Conservation (phyloP, 2,113 vertebrate genomes). For the Microcebus jonahi region DNA sequence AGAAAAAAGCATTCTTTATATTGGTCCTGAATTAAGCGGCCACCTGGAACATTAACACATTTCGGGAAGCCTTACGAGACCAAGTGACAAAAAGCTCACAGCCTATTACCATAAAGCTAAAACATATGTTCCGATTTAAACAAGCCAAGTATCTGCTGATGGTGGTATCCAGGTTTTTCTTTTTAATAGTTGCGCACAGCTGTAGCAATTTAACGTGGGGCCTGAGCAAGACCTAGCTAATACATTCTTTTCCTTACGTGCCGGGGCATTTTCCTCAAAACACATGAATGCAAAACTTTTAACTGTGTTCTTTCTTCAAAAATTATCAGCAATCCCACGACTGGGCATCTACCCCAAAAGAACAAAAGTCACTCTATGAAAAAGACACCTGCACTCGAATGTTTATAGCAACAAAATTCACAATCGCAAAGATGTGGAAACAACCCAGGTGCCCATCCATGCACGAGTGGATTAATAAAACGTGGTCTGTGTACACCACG, state of each 20-base stretch:
- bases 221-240: slow-evolving; percentile 42
- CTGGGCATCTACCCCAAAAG: too few species aligned
- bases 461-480: too few species aligned
- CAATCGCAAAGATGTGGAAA: too few species aligned
- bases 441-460: too few species aligned
- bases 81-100: slow-evolving; percentile 59
- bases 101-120: slow-evolving; percentile 15
- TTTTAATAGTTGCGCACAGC: slow-evolving; percentile 47
- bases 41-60: slow-evolving; percentile 66
- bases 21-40: not conserved
- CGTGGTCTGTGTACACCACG: too few species aligned
- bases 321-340: not conserved
- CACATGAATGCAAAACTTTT: not conserved
- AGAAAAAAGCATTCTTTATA: slow-evolving; percentile 23
- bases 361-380: too few species aligned
- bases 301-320: not conserved
- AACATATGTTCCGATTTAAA: slow-evolving; percentile 63
- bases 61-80: slow-evolving; percentile 24
- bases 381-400: too few species aligned
- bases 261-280: not conserved
- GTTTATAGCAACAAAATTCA: too few species aligned
- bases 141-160: slow-evolving; percentile 49
- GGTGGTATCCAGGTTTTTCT: not conserved
- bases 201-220: slow-evolving; percentile 62
- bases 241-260: not conserved